phyloP scores from a whole-genome alignment of 2,797 vertebrate species.

The Lepidocolaptes lacrymiger region DNA sequence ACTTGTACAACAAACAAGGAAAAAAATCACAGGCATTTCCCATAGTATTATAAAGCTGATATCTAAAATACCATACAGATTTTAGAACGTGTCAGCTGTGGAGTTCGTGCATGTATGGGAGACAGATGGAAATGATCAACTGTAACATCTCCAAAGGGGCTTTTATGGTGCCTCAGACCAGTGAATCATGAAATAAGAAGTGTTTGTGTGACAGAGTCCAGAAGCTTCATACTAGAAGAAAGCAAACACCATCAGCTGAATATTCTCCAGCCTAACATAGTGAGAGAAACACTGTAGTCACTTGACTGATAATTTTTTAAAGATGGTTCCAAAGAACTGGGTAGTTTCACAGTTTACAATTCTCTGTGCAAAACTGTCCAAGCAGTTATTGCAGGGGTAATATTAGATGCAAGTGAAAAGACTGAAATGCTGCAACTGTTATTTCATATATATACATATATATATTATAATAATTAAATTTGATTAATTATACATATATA shows the following conservation, averaged over 20 bases:
- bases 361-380: background rate
- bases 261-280: background rate
- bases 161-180: slow-evolving; percentile 38
- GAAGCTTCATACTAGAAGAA: background rate
- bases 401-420: background rate
- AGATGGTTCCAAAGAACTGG: background rate
- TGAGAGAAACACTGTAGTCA: background rate
- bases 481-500: no score
- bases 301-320: background rate
- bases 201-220: background rate
- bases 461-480: no score
- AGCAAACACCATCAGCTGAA: background rate
- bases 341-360: background rate
- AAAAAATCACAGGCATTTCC: background rate
- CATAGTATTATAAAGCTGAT: background rate
- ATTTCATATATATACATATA: background rate
- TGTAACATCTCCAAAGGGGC: slow-evolving; percentile 31
- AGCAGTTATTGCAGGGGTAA: background rate
- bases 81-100: slow-evolving; percentile 11
- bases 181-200: slow-evolving; percentile 67
- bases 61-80: background rate
- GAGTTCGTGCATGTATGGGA: background rate
- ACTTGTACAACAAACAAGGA: background rate
- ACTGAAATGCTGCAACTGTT: background rate
- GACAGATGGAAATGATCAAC: slow-evolving; percentile 57